These are phyloP conservation scores for Seladonia tumulorum DNA, from an alignment of 2,888 invertebrate species.

Conservation along the genomic window DNA sequence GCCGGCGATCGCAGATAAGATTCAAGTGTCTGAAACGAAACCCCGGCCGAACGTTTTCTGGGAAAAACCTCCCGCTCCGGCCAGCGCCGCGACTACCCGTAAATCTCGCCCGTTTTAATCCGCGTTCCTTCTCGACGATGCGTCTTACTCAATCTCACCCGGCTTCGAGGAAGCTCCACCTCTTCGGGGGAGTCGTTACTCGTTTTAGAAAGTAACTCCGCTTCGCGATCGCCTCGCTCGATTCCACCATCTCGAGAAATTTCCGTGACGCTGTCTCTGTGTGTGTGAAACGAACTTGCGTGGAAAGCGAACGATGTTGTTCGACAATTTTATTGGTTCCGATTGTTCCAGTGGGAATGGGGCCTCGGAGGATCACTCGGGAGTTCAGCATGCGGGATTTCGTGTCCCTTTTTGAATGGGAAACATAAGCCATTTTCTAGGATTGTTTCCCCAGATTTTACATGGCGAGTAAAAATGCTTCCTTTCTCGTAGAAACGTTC, in stretches of 20 bases:
- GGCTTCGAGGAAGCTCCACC: conserved; percentile 2
- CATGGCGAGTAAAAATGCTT: too few relatives aligned
- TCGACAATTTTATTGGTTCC: not conserved
- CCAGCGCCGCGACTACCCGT: not conserved
- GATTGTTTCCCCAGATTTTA: too few relatives aligned
- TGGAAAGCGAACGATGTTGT: not conserved
- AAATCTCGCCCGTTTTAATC: not conserved
- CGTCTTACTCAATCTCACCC: not conserved
- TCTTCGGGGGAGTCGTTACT: not conserved
- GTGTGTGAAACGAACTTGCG: not conserved
- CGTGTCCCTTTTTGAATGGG: too few relatives aligned
- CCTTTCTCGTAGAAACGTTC: too few relatives aligned
- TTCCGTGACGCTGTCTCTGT: not conserved
- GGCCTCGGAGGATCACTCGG: too few relatives aligned
- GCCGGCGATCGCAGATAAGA: conserved; percentile 45
- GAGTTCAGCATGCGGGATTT: too few relatives aligned
- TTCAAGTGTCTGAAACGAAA: not conserved
- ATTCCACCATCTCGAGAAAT: not conserved
- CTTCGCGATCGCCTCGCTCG: not conserved
- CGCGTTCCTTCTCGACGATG: not conserved
- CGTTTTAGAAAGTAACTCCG: conserved; percentile 2
- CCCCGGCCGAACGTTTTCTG: conserved; percentile 2
- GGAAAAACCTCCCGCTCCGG: not conserved
- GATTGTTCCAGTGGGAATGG: too few relatives aligned
- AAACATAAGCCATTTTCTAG: too few relatives aligned